These are phyloP conservation scores for Uloborus plumipes DNA, from an alignment of 2,888 invertebrate genomes.

Conservation along the genomic window DNA sequence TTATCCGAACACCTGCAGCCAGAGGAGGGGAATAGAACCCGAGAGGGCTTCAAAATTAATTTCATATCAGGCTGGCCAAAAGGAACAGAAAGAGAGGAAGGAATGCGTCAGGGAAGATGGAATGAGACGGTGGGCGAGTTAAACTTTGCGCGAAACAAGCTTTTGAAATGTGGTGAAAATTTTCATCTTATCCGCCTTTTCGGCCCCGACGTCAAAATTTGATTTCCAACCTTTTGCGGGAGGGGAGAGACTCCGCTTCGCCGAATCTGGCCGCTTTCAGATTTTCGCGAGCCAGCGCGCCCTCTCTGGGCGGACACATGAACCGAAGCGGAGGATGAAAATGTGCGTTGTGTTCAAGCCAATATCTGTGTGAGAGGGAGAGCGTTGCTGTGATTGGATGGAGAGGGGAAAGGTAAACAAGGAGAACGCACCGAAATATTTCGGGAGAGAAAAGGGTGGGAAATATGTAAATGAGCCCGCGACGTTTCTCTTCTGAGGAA, in stretches of 20 bases:
- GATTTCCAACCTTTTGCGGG: constrained; percentile 38
- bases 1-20: too few relatives aligned
- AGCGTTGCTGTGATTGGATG: neutral
- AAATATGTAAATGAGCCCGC: constrained; percentile 49
- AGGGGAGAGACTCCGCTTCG: constrained; percentile 34
- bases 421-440: constrained; percentile 49
- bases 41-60: constrained; percentile 12
- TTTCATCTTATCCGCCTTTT: constrained; percentile 34
- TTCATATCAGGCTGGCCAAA: neutral
- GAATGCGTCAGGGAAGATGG: constrained; percentile 1
- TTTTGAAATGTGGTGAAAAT: constrained; percentile 42
- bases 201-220: constrained; percentile 39
- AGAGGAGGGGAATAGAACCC: too few relatives aligned
- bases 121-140: constrained; percentile 4
- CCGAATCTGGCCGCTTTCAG: constrained; percentile 48
- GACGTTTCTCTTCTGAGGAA: constrained; percentile 45
- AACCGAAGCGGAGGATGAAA: constrained; percentile 36
- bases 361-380: constrained; percentile 43
- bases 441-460: constrained; percentile 43
- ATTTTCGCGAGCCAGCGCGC: constrained; percentile 32
- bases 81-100: constrained; percentile 5
- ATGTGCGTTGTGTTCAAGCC: constrained; percentile 40
- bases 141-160: constrained; percentile 20
- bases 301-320: constrained; percentile 31
- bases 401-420: constrained; percentile 49